Evolutionary conservation across 2,113 vertebrate genomes (phyloP), one percentile per base, ranked within the genome.

Genomic region (Scomber scombrus): DNA sequence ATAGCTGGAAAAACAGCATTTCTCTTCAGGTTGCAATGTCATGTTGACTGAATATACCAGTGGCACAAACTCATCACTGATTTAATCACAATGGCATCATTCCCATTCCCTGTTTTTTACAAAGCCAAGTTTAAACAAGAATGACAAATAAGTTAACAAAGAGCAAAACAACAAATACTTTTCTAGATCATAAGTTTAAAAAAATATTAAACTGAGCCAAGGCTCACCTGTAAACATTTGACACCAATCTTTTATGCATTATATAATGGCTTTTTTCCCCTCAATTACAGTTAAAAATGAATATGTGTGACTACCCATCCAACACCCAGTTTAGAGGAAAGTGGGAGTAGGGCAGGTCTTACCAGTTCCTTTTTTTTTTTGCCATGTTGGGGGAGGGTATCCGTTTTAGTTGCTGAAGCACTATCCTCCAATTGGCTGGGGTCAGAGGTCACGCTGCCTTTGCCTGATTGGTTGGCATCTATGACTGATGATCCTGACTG

Each of bases 281-380:
- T 40, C 6, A 5, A 5, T 12, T 1, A 49, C 12, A 47, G 15
- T 7, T 63, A 19, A 15, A 19, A 40, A 10, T 19, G 4, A 31
- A 55, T 55, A 69, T 23, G 19, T 60, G 18, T 19, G 58, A 34
- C n/a, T 40, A 66, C 13, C 11, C 12, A 64, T 31, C 19, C 11
- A 31, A 31, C 23, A 64, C 45, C 70, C 9, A 19, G 9, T 9
- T 50, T 19, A 75, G 31, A 71, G 26, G 8, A 58, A 31, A 56
- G 21, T n/a, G 13, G 60, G 19, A 55, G 56, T 7, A 67, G 9
- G 50, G 47, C 67, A 55, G 52, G 13, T 71, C 90, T 91, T 88
- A 95, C 93, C 90, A 91, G 82, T 66, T 92, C 82, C 56, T 60
- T 92, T 47, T 89, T 92, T 54, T 94, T 91, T 70, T 88, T 93